Evolutionary conservation across 2,797 vertebrate species (phyloP).

Genomic region (Sebastolobus alascanus): DNA sequence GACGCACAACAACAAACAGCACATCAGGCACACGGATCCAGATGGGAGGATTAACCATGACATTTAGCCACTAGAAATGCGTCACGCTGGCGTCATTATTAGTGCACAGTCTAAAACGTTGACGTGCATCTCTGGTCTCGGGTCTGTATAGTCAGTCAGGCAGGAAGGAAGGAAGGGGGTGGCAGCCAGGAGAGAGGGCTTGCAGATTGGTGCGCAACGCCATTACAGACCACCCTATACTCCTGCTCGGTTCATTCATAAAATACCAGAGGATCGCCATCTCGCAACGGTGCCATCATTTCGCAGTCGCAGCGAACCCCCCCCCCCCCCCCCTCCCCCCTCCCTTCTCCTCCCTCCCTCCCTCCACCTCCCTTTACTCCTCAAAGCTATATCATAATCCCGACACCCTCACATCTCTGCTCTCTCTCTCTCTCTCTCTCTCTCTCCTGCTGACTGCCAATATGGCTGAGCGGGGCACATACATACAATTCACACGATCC

Average conservation of each 20-base stretch:
- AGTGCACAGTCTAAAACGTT: constrained; percentile 41
- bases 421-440: constrained; percentile 4
- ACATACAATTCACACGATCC: constrained; percentile 26
- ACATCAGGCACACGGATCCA: constrained; percentile 51
- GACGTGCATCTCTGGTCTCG: constrained; percentile 48
- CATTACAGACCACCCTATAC: constrained; percentile 76
- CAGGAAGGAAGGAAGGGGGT: constrained; percentile 50
- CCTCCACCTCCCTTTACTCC: constrained; percentile 51
- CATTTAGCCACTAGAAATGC: constrained; percentile 71
- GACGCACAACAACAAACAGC: constrained; percentile 42
- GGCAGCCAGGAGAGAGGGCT: constrained; percentile 44
- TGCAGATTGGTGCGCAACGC: constrained; percentile 78
- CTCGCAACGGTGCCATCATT: constrained; percentile 77
- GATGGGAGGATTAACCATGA: constrained; percentile 74
- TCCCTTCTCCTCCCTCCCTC: background rate
- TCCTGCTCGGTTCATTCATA: constrained; percentile 84
- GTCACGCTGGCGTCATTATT: constrained; percentile 75
- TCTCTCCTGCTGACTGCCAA: constrained; percentile 60
- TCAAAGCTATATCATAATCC: constrained; percentile 75
- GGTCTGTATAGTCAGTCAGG: constrained; percentile 32
- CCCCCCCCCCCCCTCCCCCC: background rate
- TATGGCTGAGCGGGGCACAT: constrained; percentile 70
- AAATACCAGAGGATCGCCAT: constrained; percentile 84
- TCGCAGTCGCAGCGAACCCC: constrained; percentile 59
- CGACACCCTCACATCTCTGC: constrained; percentile 52